phyloP scores from a whole-genome alignment of 2,888 invertebrate species.

The Chymomyza fuscimana region DNA sequence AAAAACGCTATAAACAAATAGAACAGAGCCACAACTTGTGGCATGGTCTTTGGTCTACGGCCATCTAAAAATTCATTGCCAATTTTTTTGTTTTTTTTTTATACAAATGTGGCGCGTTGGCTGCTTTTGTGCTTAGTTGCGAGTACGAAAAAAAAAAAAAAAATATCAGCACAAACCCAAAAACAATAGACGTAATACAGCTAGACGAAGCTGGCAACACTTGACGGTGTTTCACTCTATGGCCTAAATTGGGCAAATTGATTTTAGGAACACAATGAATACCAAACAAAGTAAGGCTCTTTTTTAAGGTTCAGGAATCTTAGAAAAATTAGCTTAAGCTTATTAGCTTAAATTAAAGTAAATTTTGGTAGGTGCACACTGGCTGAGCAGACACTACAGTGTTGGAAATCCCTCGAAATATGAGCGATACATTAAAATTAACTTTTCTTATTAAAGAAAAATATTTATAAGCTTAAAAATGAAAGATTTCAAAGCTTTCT shows the following conservation, averaged over 20 bases:
- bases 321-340: too few relatives aligned
- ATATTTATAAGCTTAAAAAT: too few relatives aligned
- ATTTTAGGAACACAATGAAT: not conserved
- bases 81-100: not conserved
- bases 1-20: not conserved
- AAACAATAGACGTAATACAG: conserved; percentile 38
- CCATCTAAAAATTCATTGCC: not conserved
- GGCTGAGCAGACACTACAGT: too few relatives aligned
- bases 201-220: not conserved
- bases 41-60: not conserved
- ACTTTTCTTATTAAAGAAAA: too few relatives aligned
- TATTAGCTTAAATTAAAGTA: too few relatives aligned
- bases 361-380: too few relatives aligned
- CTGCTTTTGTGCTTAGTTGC: conserved; percentile 28
- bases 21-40: not conserved
- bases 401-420: too few relatives aligned
- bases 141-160: conserved; percentile 43
- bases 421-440: too few relatives aligned
- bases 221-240: not conserved
- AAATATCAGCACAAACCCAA: conserved; percentile 30
- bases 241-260: not conserved
- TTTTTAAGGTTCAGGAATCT: too few relatives aligned
- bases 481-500: too few relatives aligned
- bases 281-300: not conserved
- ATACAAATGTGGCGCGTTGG: conserved; percentile 24